Base-by-base conservation (phyloP, 2,797 vertebrate genomes). In the Kryptopterus vitreolus region DNA sequence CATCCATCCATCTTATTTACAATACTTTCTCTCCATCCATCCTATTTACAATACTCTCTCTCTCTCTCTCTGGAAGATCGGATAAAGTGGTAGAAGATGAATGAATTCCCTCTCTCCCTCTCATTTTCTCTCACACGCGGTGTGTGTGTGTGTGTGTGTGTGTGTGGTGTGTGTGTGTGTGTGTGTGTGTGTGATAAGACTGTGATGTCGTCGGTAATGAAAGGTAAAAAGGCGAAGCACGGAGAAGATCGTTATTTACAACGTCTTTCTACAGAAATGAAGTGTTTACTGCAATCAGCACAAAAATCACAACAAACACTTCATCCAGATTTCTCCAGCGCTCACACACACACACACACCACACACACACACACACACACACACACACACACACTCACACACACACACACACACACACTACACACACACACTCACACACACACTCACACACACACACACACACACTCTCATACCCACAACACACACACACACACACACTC, bases 391-490 rank as follows among this genome's bases (percentile, higher is more conserved):
- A 13, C 31, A 16, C 13, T 3, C 1, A 24, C 26, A 31, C 26
- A 29, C 16, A 57, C 24, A 29, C 59, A 33, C 29, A n/a, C n/a
- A n/a, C n/a, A n/a, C n/a, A n/a, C n/a, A n/a, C n/a, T n/a, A n/a
- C 53, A 26, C n/a, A 26, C 29, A 20, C 29, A 43, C 35, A 66
- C 20, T 6, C 38, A 50, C 66, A 18, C 66, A 50, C 66, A 10
- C 66, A 18, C 9, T 6, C n/a, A 46, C 35, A 33, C 35, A 11
- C 15, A 12, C 33, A 55, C 46, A 69, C 24, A 79, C 94, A 89
- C 83, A 98, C 97, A 38, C 35, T 4, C 95, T 98, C 87, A 98
- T 97, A 26, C 99, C 98, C 91, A 98, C 13, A 18, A n/a, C n/a
- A n/a, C n/a, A 33, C 1, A 59, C 22, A 26, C 3, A 55, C 6